phyloP scores from a whole-genome alignment of 1,140 invertebrate species.

The Chrysomallon squamiferum region DNA sequence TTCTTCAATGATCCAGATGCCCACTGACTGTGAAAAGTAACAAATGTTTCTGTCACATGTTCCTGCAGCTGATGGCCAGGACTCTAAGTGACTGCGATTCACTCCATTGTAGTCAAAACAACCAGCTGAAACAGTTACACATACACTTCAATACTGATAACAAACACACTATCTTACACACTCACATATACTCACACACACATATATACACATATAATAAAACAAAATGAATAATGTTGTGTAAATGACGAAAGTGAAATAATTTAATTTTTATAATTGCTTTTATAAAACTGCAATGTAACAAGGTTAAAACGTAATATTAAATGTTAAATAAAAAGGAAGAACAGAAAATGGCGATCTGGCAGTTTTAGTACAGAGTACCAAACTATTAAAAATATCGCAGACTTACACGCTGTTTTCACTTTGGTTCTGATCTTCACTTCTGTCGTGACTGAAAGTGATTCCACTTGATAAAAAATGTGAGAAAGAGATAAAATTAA shows the following conservation, averaged over 20 bases:
- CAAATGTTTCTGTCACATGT: constrained; percentile 8
- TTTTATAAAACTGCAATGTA: background rate
- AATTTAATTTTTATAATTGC: background rate
- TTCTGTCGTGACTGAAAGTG: too few relatives aligned
- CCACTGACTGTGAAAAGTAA: background rate
- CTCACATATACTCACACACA: background rate
- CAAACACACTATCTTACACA: background rate
- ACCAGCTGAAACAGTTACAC: background rate
- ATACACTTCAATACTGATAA: background rate
- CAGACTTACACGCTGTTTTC: too few relatives aligned
- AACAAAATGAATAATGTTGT: background rate
- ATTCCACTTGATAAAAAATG: too few relatives aligned
- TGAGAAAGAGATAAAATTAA: too few relatives aligned
- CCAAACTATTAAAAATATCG: too few relatives aligned
- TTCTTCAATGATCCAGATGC: background rate
- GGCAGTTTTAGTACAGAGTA: too few relatives aligned
- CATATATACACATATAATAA: background rate
- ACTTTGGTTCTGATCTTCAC: too few relatives aligned
- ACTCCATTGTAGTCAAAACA: background rate
- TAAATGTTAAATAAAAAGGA: too few relatives aligned
- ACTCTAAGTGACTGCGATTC: background rate
- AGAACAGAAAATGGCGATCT: too few relatives aligned
- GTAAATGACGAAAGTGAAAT: background rate
- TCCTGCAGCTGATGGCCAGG: background rate
- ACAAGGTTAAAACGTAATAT: background rate